Percentiles rank a stretch among this genome's conserved stretches.
These are phyloP conservation scores for Leucophenga montana DNA, from an alignment of 2,888 invertebrate species.

Conservation along the genomic window DNA sequence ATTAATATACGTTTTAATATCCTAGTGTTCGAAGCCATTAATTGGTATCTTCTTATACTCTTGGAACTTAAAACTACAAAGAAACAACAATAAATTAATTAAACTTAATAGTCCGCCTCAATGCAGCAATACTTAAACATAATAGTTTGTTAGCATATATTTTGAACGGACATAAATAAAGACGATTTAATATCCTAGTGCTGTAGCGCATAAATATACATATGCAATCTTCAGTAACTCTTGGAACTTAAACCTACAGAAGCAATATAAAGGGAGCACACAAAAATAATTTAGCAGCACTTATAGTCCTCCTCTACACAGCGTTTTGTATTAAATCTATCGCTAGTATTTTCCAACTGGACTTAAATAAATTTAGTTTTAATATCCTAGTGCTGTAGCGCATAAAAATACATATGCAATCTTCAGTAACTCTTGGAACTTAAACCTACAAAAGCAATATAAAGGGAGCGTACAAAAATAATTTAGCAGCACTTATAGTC, in stretches of 20 bases:
- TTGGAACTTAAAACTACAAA: slow-evolving; percentile 43
- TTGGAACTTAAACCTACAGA: slow-evolving; percentile 51
- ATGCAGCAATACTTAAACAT: slow-evolving; percentile 27
- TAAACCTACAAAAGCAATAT: slow-evolving; percentile 6
- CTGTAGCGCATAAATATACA: slow-evolving; percentile 30
- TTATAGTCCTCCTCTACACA: not conserved
- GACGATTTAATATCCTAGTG: slow-evolving; percentile 49
- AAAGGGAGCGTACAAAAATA: no score
- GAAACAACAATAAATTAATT: not conserved
- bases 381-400: slow-evolving; percentile 52
- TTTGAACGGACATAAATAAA: slow-evolving; percentile 39
- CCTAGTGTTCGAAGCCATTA: slow-evolving; percentile 43
- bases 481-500: not conserved
- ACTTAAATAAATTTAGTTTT: slow-evolving; percentile 41
- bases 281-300: not conserved
- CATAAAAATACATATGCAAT: slow-evolving; percentile 9
- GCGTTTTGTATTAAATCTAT: not conserved
- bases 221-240: slow-evolving; percentile 46
- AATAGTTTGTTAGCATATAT: slow-evolving; percentile 35
- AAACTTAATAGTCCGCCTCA: slow-evolving; percentile 39
- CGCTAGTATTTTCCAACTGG: slow-evolving; percentile 35
- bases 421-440: slow-evolving; percentile 51
- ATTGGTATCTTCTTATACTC: slow-evolving; percentile 25
- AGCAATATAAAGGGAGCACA: slow-evolving; percentile 15
- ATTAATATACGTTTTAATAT: slow-evolving; percentile 44